These are phyloP conservation scores for Tetanocera ferruginea DNA, from an alignment of 2,888 invertebrate species.

Conservation along the genomic window DNA sequence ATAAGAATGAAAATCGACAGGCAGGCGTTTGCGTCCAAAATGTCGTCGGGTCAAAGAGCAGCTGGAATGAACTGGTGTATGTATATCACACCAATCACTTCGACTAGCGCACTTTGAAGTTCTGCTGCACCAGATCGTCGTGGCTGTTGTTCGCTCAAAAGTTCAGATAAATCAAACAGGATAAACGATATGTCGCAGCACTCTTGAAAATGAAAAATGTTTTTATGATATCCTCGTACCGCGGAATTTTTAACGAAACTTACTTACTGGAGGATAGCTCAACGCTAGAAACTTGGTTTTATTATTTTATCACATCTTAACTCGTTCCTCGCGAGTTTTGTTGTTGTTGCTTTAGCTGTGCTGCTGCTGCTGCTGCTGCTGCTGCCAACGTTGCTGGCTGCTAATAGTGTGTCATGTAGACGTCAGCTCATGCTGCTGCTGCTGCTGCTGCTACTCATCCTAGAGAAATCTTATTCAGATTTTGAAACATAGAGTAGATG, in stretches of 20 bases:
- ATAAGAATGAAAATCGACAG: constrained; percentile 12
- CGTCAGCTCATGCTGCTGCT: constrained; percentile 28
- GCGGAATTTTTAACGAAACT: background rate
- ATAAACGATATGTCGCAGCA: constrained; percentile 64
- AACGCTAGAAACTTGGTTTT: background rate
- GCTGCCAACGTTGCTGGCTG: background rate
- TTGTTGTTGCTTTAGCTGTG: background rate
- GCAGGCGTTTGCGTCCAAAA: background rate
- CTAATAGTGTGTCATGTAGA: constrained; percentile 38
- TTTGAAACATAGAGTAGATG: background rate
- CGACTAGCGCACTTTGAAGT: background rate
- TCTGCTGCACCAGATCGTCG: background rate
- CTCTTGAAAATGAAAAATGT: constrained; percentile 63
- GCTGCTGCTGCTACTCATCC: constrained; percentile 15
- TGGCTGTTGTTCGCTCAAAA: constrained; percentile 43
- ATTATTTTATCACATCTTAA: background rate
- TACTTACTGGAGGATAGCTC: background rate
- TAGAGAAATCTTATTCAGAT: constrained; percentile 34
- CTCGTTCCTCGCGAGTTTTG: background rate
- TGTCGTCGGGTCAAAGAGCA: background rate
- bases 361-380: background rate
- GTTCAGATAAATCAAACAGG: constrained; percentile 63
- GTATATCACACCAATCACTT: background rate
- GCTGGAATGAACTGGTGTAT: background rate
- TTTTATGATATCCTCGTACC: constrained; percentile 57